Conservation (phyloP, 2,797 vertebrate genomes). For the Chloroceryle amazona region DNA sequence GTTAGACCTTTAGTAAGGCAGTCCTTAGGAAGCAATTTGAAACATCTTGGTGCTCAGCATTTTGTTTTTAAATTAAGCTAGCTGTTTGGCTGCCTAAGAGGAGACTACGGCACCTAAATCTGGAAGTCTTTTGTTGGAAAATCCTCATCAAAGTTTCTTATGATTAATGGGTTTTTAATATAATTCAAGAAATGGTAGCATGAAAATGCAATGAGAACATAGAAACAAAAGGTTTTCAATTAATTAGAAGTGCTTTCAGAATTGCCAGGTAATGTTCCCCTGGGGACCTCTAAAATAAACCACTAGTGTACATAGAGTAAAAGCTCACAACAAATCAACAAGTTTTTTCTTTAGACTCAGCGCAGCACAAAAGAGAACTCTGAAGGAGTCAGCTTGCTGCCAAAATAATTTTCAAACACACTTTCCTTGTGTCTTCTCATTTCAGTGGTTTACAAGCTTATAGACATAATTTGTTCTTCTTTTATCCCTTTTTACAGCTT, state of each 20-base stretch:
- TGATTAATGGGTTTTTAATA: constrained; percentile 1
- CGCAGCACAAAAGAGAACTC: not conserved
- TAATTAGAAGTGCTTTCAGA: constrained; percentile 7
- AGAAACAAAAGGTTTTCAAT: constrained; percentile 26
- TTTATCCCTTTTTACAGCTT: not conserved
- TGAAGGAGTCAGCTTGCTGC: not conserved
- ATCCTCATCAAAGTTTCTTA: not conserved
- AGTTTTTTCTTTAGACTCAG: not conserved
- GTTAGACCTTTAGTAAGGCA: not conserved
- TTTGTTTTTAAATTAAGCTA: not conserved
- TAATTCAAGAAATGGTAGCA: not conserved
- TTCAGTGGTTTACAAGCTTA: not conserved
- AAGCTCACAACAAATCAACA: not conserved
- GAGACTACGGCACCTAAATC: not conserved
- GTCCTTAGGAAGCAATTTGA: not conserved
- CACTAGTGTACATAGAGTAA: not conserved
- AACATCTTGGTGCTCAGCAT: not conserved
- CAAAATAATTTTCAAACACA: not conserved
- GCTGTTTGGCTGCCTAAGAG: not conserved
- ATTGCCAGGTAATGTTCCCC: not conserved
- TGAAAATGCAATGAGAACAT: not conserved
- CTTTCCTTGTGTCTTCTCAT: not conserved
- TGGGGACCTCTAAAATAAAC: not conserved
- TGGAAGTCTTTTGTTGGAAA: not conserved
- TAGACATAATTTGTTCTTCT: not conserved